These are phyloP conservation scores for Tadarida brasiliensis DNA, from an alignment of 2,797 vertebrate species.

Conservation along the genomic window DNA sequence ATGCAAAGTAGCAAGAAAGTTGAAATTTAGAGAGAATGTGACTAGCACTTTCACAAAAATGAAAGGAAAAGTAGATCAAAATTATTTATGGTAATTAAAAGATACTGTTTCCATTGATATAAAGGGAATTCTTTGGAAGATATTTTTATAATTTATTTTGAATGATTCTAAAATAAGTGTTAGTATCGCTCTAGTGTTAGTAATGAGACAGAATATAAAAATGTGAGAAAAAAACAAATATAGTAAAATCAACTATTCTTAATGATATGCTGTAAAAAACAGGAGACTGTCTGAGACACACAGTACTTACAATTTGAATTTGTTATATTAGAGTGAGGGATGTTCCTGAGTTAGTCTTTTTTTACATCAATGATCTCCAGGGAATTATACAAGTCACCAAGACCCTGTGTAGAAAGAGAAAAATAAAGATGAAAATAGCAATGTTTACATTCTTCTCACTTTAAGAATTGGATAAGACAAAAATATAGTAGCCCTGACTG, in stretches of 20 bases:
- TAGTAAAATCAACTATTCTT: neutral
- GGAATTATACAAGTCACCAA: neutral
- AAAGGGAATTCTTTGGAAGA: neutral
- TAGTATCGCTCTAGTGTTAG: neutral
- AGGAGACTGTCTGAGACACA: neutral
- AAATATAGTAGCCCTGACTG: neutral
- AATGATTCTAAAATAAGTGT: conserved; percentile 17
- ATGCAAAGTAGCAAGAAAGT: neutral
- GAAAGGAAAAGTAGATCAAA: neutral
- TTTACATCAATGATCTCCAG: neutral
- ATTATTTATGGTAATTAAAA: conserved; percentile 38
- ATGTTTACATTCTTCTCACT: neutral
- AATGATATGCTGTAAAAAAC: neutral
- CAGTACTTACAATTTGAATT: neutral
- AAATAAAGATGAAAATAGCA: neutral
- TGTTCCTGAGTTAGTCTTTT: neutral
- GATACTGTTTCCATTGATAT: neutral
- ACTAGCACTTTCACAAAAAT: neutral
- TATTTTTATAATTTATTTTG: conserved; percentile 46
- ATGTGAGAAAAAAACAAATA: conserved; percentile 28
- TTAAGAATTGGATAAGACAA: neutral
- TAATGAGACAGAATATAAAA: conserved; percentile 25
- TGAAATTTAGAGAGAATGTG: neutral
- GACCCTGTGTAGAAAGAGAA: neutral
- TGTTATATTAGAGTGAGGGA: neutral